These are phyloP conservation scores for Mamestra configurata DNA, from an alignment of 1,140 invertebrate genomes.

Conservation along the genomic window DNA sequence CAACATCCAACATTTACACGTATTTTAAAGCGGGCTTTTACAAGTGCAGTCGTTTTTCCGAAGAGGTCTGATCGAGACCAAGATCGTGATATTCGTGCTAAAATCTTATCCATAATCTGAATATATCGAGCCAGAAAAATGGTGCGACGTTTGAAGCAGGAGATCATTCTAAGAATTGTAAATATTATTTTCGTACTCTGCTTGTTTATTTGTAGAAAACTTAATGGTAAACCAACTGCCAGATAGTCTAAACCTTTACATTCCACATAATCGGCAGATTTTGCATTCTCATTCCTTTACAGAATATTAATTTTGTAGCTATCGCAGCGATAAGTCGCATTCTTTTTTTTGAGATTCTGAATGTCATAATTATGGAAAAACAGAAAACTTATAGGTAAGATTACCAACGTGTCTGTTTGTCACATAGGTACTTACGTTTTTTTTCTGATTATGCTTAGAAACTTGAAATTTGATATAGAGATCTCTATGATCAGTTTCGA, in stretches of 20 bases:
- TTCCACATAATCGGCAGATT: not conserved
- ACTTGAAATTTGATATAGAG: no score
- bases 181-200: not conserved
- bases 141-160: not conserved
- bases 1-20: not conserved
- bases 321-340: no score
- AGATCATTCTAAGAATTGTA: conserved; percentile 2
- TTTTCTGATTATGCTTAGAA: no score
- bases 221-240: not conserved
- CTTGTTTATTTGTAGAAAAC: not conserved
- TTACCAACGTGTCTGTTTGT: no score
- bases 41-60: not conserved
- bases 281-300: not conserved
- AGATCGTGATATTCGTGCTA: not conserved
- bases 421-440: no score
- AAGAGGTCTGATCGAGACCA: not conserved
- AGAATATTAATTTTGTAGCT: no score
- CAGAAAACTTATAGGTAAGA: no score
- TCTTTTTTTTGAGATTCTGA: no score
- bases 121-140: not conserved
- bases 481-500: no score
- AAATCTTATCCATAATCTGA: not conserved
- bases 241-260: not conserved
- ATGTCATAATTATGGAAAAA: no score
- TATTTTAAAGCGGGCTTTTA: not conserved